Conservation (phyloP, 2,113 vertebrate species). For the Oncorhynchus gorbuscha region DNA sequence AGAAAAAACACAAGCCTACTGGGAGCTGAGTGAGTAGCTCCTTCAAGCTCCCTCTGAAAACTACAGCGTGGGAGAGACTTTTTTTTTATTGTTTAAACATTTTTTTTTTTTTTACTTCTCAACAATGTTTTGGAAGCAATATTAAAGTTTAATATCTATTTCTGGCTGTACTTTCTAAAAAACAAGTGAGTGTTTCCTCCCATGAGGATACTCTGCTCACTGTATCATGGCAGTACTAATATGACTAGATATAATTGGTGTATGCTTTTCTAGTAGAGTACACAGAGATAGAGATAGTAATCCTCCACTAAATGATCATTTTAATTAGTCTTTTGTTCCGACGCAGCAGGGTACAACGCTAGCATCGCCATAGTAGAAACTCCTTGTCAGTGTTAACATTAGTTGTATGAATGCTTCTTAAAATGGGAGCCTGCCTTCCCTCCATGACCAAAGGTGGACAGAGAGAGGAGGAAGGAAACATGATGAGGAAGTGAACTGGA, state of each 20-base stretch:
- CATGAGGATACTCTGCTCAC: background rate
- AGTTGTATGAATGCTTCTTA: background rate
- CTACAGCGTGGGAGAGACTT: conserved; percentile 25
- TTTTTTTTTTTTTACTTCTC: background rate
- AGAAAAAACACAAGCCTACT: conserved; percentile 33
- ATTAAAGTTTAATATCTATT: background rate
- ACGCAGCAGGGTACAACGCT: conserved; percentile 18
- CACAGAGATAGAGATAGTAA: background rate
- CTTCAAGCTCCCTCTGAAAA: conserved; percentile 32
- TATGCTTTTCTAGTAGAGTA: conserved; percentile 7
- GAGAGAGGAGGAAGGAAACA: background rate
- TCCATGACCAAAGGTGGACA: background rate
- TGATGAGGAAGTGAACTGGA: background rate
- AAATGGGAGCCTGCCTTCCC: too few species aligned
- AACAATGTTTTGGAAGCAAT: conserved; percentile 9
- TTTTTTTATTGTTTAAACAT: background rate
- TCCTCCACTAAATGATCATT: conserved; percentile 27
- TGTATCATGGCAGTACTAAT: conserved; percentile 17
- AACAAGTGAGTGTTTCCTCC: conserved; percentile 5
- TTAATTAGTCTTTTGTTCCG: conserved; percentile 44
- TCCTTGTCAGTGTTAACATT: background rate
- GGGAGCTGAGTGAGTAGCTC: conserved; percentile 15
- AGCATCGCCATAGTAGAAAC: background rate
- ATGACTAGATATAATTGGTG: conserved; percentile 10
- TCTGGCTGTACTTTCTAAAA: background rate